phyloP scores from a whole-genome alignment of 2,113 vertebrate genomes.

The Myocastor coypus region DNA sequence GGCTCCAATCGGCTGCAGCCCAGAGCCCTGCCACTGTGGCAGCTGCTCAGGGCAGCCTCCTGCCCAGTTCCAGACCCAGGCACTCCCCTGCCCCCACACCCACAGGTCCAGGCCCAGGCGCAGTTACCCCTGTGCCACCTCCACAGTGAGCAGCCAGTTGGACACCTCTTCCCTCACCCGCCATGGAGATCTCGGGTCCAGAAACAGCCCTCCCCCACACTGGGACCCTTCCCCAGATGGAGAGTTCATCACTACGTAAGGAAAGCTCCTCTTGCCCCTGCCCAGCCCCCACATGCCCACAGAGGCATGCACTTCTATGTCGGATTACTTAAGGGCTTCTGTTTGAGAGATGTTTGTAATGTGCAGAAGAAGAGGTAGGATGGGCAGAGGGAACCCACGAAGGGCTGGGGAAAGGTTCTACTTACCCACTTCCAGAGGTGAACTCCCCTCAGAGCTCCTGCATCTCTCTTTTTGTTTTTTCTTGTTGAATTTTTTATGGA shows the following conservation, averaged over 20 bases:
- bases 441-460: constrained; percentile 71
- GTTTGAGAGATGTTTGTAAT: constrained; percentile 73
- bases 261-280: constrained; percentile 76
- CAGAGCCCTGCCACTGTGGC: constrained; percentile 90
- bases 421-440: constrained; percentile 77
- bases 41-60: constrained; percentile 88
- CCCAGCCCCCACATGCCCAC: constrained; percentile 60
- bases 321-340: constrained; percentile 71
- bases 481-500: too few species aligned
- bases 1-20: constrained; percentile 87
- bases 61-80: constrained; percentile 88
- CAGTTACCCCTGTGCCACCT: constrained; percentile 89
- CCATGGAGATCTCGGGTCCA: constrained; percentile 70
- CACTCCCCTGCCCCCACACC: constrained; percentile 88
- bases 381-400: constrained; percentile 8
- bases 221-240: constrained; percentile 76
- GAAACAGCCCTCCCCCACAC: constrained; percentile 74
- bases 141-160: constrained; percentile 88
- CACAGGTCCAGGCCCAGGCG: constrained; percentile 87
- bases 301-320: constrained; percentile 76
- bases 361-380: constrained; percentile 55
- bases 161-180: constrained; percentile 64
- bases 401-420: constrained; percentile 66
- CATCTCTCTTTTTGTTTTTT: constrained; percentile 55
- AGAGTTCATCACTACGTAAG: constrained; percentile 82